Evolutionary conservation across 64 coral and sea anemone genomes (phyloP).

Genomic region (Porites australiensis): DNA sequence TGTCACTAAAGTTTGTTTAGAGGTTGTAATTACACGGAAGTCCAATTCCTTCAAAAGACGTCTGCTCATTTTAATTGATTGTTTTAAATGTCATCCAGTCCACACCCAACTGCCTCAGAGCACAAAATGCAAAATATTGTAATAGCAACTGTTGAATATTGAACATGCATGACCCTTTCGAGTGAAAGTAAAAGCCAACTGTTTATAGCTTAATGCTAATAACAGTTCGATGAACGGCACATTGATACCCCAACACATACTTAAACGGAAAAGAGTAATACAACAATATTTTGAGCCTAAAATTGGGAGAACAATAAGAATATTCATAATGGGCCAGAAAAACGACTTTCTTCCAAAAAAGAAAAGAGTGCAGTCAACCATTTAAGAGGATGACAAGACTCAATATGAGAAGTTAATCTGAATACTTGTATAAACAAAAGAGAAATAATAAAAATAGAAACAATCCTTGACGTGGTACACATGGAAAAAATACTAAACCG

Average conservation of each 20-base stretch:
- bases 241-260: background rate
- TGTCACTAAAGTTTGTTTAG: background rate
- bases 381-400: too few relatives aligned
- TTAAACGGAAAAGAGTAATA: background rate
- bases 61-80: background rate
- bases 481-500: too few relatives aligned
- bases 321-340: too few relatives aligned
- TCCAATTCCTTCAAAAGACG: background rate
- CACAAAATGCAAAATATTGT: too few relatives aligned
- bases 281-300: too few relatives aligned
- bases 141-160: background rate
- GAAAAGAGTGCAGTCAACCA: too few relatives aligned
- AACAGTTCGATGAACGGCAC: background rate
- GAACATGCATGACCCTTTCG: background rate
- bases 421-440: background rate
- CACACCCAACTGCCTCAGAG: too few relatives aligned
- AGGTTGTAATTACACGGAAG: background rate
- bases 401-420: background rate
- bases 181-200: background rate
- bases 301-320: too few relatives aligned
- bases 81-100: too few relatives aligned
- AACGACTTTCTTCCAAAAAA: too few relatives aligned
- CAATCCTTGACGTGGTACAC: too few relatives aligned
- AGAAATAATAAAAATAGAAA: background rate
- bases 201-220: background rate